Evolutionary conservation across 1,140 invertebrate species (phyloP).

Genomic region (Drosophila lini): DNA sequence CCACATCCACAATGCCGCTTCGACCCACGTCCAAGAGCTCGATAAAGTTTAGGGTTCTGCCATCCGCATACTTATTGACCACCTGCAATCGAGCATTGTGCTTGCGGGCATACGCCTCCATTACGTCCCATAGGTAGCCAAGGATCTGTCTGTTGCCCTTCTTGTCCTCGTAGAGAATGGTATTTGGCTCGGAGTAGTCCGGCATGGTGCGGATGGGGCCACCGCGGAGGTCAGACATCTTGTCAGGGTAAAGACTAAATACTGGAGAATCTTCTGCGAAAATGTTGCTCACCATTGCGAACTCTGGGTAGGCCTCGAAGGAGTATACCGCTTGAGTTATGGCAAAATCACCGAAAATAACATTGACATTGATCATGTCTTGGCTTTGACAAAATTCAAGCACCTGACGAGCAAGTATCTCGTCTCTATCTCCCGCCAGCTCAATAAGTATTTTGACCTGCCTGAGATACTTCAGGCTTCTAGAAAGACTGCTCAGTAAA

Average conservation of each 20-base stretch:
- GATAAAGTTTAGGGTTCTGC: conserved; percentile 29
- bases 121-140: conserved; percentile 63
- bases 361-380: conserved; percentile 48
- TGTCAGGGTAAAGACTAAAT: conserved; percentile 41
- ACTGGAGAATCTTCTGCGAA: background rate
- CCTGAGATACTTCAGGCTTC: conserved; percentile 33
- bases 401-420: conserved; percentile 6
- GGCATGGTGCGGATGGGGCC: conserved; percentile 47
- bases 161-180: conserved; percentile 48
- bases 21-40: conserved; percentile 46
- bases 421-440: conserved; percentile 15
- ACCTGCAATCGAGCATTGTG: conserved; percentile 49
- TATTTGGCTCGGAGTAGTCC: conserved; percentile 65
- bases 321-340: conserved; percentile 18
- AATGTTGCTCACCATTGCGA: conserved; percentile 9
- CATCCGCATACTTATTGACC: conserved; percentile 8
- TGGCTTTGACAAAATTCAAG: conserved; percentile 30
- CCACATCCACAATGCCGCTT: conserved; percentile 37
- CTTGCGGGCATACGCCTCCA: conserved; percentile 32
- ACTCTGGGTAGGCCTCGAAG: conserved; percentile 40
- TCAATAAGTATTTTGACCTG: conserved; percentile 55
- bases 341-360: conserved; percentile 28
- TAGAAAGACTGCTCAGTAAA: conserved; percentile 10
- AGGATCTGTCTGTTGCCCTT: conserved; percentile 26
- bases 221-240: conserved; percentile 32